Base-by-base conservation (phyloP, 2,888 invertebrate genomes). In the Acholoe squamosa region DNA sequence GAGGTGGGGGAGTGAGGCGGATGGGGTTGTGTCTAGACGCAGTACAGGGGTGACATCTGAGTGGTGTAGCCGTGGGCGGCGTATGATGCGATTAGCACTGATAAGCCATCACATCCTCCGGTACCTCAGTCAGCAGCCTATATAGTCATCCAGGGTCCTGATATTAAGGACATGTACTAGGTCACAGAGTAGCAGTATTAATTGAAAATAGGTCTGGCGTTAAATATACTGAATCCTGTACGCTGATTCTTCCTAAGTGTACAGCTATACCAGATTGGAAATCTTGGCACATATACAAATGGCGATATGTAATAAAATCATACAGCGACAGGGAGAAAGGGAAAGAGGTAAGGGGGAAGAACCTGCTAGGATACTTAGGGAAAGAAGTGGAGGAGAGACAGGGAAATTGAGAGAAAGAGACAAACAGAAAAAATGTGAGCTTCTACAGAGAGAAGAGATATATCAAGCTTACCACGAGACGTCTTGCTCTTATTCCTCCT, bases 51-150 rank as follows among this genome's bases (percentile, higher is more conserved):
- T 22, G 25, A 19, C 61, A 19, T 61, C 61, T 61, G 61, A 61
- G 61, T 61, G n/a, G 7, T n/a, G 19, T n/a, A 61, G n/a, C n/a
- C n/a, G 61, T 19, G 3, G 19, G 61, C n/a, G 71, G 71, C 71
- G 71, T 22, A 71, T 61, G 19, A 71, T 71, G 71, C 14, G 71
- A 71, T 71, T 71, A 71, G 31, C 71, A 28, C 71, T 28, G 61
- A 71, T 71, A 71, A 71, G 28, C n/a, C 25, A 25, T 28, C 28
- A 25, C 71, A 22, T 71, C 71, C 61, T n/a, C 43, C 43, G 5
- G 43, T 7, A 43, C 43, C 43, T 10, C 43, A 10, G 43, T 43
- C 43, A 43, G 3, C 43, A 43, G 43, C 10, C 43, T 43, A 43
- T 43, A 43, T 43, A 43, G 43, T 43, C 43, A 3, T 43, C 43